phyloP scores from a whole-genome alignment of 1,140 invertebrate species.

The Linepithema humile region DNA sequence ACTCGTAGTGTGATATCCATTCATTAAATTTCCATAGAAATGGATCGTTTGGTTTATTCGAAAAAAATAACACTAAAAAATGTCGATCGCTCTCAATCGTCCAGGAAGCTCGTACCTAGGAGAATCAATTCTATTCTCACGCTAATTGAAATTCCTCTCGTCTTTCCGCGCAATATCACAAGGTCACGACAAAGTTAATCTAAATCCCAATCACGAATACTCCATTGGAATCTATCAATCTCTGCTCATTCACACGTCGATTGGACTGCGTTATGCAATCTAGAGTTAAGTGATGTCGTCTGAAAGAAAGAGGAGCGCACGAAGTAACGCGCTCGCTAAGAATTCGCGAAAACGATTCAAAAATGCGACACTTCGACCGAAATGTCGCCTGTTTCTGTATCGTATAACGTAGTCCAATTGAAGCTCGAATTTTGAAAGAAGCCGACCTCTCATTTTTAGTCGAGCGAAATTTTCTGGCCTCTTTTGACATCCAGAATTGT shows the following conservation, averaged over 20 bases:
- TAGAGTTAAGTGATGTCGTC: neutral
- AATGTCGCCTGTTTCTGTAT: neutral
- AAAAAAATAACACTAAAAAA: conserved; percentile 12
- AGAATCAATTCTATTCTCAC: neutral
- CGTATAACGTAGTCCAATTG: conserved; percentile 28
- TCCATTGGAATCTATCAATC: conserved; percentile 37
- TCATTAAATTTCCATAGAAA: neutral
- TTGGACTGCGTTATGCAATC: conserved; percentile 37
- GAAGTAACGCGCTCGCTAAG: neutral
- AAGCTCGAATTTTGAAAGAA: conserved; percentile 23
- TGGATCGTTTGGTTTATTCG: neutral
- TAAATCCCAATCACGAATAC: conserved; percentile 26
- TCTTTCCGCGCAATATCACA: conserved; percentile 46
- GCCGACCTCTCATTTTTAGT: neutral
- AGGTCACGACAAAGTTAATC: conserved; percentile 34
- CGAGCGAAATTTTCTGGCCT: neutral
- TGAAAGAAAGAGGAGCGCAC: neutral
- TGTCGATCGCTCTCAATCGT: neutral
- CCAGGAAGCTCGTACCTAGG: neutral
- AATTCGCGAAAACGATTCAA: neutral
- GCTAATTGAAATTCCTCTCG: conserved; percentile 53
- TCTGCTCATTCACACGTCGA: conserved; percentile 27
- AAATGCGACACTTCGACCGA: neutral
- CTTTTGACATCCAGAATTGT: conserved; percentile 17
- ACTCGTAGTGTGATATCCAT: neutral